Evolutionary conservation across 1,140 invertebrate species (phyloP), one percentile per base, ranked within the genome.

Genomic region (Drosophila tristis): DNA sequence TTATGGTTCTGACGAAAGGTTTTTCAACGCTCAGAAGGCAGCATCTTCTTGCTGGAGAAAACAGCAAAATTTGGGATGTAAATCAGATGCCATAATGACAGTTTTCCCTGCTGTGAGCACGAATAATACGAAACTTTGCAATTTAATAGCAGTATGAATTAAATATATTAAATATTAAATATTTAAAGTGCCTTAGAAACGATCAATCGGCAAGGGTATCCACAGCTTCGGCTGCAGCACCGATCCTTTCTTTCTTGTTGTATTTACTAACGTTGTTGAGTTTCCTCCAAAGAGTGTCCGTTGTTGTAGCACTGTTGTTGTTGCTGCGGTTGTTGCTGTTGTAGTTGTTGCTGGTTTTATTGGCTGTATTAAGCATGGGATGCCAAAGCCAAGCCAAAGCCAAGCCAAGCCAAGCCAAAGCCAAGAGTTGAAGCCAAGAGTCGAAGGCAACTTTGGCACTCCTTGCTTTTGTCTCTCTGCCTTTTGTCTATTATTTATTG

Each of bases 291-390:
- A 71, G 58, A 73, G 66, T 65, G 29, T 64, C 63, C 20, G 35
- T 39, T 39, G 35, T 39, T 59, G 26, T 62, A 26, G 9, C 6
- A 26, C 25, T 48, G 43, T 44, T 57, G 48, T 35, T 57, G 31
- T 59, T 63, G 65, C 47, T 56, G 51, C n/a, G n/a, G n/a, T 42
- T 59, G 59, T 3, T 63, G 68, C 35, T 64, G 59, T 45, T 76
- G 67, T 78, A 63, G 60, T 66, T 79, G 65, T 60, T 77, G 78
- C 61, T 66, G 77, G 61, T 89, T 84, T 87, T 84, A 89, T 90
- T 89, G 85, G 84, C 79, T 84, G 85, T 84, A 89, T 87, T 89
- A 85, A 84, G 85, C 85, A 74, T 87, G 67, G 78, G 78, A 78
- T 87, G 85, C 72, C 84, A 80, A 76, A 76, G 65, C 67, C 80